phyloP scores from a whole-genome alignment of 2,113 vertebrate genomes.

The Acrocephalus arundinaceus region DNA sequence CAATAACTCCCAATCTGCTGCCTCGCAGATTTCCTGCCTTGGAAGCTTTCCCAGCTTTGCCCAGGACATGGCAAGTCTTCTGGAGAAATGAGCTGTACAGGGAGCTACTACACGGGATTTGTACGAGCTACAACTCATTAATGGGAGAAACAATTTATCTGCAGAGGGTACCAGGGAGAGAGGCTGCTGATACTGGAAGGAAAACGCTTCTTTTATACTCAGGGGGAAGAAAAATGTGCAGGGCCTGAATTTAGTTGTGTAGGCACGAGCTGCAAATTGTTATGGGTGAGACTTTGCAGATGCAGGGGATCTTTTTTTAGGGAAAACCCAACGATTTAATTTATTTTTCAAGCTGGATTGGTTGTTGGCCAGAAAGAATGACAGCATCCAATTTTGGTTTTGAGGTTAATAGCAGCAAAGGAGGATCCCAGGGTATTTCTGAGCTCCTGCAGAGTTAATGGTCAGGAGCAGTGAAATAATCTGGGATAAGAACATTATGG shows the following conservation, averaged over 20 bases:
- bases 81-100: slow-evolving; percentile 27
- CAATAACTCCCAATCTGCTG: slow-evolving; percentile 57
- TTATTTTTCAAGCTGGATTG: neutral
- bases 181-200: neutral
- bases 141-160: slow-evolving; percentile 25
- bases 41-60: slow-evolving; percentile 58
- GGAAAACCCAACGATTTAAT: neutral
- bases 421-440: neutral
- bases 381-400: neutral
- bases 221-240: neutral
- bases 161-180: neutral
- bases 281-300: neutral
- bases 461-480: neutral
- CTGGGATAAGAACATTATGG: neutral
- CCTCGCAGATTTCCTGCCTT: slow-evolving; percentile 42
- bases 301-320: neutral
- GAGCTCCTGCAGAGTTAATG: slow-evolving; percentile 13
- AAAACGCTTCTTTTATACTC: slow-evolving; percentile 6
- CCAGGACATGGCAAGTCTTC: slow-evolving; percentile 42
- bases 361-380: neutral
- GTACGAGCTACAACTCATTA: slow-evolving; percentile 33
- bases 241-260: neutral
- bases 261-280: neutral
- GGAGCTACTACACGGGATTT: slow-evolving; percentile 28
- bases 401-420: neutral